These are phyloP conservation scores for Odontesthes bonariensis DNA, from an alignment of 2,113 vertebrate species.

Conservation along the genomic window DNA sequence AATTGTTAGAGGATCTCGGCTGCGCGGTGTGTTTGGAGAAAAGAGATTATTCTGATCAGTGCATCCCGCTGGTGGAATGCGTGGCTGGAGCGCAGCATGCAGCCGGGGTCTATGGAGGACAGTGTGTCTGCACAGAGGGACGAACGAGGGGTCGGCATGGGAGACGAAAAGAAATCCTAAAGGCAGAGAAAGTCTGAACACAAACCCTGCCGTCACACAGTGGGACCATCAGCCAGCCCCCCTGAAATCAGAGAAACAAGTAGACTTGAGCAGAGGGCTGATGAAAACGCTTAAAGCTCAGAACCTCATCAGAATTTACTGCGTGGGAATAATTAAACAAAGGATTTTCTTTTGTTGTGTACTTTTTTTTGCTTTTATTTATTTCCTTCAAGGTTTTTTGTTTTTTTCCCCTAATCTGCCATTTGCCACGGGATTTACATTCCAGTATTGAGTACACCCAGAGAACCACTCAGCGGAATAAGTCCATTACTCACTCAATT, in stretches of 20 bases:
- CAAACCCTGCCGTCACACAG: background rate
- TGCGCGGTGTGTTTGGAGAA: constrained; percentile 47
- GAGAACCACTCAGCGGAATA: constrained; percentile 82
- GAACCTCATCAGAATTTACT: constrained; percentile 58
- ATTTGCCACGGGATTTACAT: constrained; percentile 81
- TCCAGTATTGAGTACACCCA: constrained; percentile 74
- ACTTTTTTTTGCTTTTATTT: constrained; percentile 60
- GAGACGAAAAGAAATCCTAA: constrained; percentile 15
- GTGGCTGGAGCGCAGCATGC: constrained; percentile 53
- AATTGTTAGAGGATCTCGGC: constrained; percentile 70
- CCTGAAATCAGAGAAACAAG: constrained; percentile 3
- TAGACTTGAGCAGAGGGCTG: constrained; percentile 7
- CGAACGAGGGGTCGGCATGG: constrained; percentile 17
- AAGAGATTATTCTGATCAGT: constrained; percentile 66
- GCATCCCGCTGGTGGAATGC: constrained; percentile 52
- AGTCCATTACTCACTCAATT: constrained; percentile 84
- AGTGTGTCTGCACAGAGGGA: constrained; percentile 18
- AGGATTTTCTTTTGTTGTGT: constrained; percentile 69
- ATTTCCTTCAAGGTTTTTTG: constrained; percentile 43
- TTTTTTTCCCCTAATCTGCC: constrained; percentile 60
- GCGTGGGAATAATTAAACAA: constrained; percentile 64
- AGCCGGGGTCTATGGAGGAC: constrained; percentile 22
- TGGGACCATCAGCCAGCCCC: constrained; percentile 1
- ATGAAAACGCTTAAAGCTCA: constrained; percentile 30
- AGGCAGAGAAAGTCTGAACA: constrained; percentile 16